phyloP scores from a whole-genome alignment of 2,888 invertebrate species.

The Lepidochrysops patricia region DNA sequence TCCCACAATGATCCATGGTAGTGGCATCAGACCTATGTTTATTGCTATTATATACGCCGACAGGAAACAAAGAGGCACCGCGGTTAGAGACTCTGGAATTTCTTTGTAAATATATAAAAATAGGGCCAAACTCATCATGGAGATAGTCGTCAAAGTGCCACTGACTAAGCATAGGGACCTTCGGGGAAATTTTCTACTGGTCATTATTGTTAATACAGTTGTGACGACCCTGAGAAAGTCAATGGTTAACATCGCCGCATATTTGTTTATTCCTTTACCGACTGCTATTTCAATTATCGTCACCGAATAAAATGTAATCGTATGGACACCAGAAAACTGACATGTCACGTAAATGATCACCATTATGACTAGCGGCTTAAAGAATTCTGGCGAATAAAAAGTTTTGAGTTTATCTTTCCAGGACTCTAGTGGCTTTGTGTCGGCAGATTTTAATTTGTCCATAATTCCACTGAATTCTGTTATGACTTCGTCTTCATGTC shows the following conservation, averaged over 20 bases:
- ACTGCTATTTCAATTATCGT: neutral
- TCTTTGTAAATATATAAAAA: neutral
- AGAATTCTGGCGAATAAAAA: neutral
- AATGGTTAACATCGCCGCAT: neutral
- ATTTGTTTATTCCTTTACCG: neutral
- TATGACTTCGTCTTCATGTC: neutral
- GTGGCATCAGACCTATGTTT: neutral
- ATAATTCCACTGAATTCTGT: neutral
- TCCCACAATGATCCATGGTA: neutral
- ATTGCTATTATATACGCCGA: neutral
- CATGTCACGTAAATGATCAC: neutral
- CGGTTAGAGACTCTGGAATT: neutral
- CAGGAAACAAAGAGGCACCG: constrained; percentile 1
- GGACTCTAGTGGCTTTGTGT: neutral
- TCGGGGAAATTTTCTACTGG: neutral
- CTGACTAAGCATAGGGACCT: neutral
- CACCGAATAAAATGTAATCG: neutral
- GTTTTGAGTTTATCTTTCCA: neutral
- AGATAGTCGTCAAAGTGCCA: neutral
- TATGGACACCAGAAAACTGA: constrained; percentile 2
- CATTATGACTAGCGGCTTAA: neutral
- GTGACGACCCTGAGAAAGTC: neutral
- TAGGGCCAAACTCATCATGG: neutral
- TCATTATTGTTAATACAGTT: neutral
- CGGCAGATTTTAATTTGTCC: neutral